A percentile compares a stretch with the other conserved stretches of the same genome.
phyloP scores from a whole-genome alignment of 1,140 invertebrate species.

The Zaprionus davidi region DNA sequence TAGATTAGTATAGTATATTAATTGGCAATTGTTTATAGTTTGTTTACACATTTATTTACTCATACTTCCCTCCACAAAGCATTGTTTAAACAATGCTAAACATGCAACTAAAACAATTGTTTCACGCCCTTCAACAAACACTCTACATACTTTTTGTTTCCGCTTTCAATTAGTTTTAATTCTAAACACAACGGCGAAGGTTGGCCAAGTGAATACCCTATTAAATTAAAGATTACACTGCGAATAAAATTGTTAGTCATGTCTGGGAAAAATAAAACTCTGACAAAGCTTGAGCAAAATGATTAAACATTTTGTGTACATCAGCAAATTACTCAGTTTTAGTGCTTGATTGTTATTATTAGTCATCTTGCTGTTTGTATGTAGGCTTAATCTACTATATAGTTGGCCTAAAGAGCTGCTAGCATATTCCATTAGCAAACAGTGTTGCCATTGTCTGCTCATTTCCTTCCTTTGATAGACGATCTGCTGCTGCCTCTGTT shows the following conservation, averaged over 20 bases:
- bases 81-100: conserved; percentile 5
- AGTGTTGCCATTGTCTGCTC: conserved; percentile 1
- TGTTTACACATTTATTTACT: not conserved
- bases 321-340: conserved; percentile 1
- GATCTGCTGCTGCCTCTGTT: not conserved
- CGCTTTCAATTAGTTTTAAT: conserved; percentile 7
- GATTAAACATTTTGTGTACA: not conserved
- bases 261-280: not conserved
- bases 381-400: not conserved
- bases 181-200: not conserved
- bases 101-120: not conserved
- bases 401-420: not conserved
- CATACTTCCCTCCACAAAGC: not conserved
- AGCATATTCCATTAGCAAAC: conserved; percentile 3
- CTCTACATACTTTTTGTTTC: not conserved
- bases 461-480: conserved; percentile 14
- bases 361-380: not conserved
- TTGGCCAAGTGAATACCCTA: not conserved
- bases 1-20: not conserved
- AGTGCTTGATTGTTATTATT: not conserved
- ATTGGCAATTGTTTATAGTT: not conserved
- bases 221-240: not conserved
- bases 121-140: not conserved
- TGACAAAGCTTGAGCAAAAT: not conserved
- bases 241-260: not conserved